Conservation (phyloP, 1,140 invertebrate species). For the Drosophila erecta region DNA sequence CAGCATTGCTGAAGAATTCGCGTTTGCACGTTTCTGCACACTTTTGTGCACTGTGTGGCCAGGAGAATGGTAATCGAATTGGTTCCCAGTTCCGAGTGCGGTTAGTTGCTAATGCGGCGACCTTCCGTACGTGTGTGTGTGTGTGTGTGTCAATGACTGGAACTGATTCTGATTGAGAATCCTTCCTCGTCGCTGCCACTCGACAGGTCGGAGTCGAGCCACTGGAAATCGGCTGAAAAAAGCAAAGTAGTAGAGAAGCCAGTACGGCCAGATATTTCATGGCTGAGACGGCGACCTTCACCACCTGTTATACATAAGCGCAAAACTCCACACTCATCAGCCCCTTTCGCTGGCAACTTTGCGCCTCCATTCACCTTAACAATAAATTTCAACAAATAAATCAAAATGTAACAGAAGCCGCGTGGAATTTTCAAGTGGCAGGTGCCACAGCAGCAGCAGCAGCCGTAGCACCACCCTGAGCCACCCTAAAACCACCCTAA, state of each 20-base stretch:
- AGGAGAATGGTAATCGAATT: neutral
- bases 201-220: constrained; percentile 1
- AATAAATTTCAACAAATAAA: constrained; percentile 82
- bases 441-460: constrained; percentile 39
- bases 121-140: neutral
- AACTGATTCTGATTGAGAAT: constrained; percentile 55
- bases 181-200: constrained; percentile 15
- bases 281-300: constrained; percentile 37
- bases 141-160: constrained; percentile 23
- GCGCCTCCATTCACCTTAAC: constrained; percentile 66
- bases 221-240: constrained; percentile 18
- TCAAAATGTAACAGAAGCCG: constrained; percentile 80
- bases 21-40: neutral
- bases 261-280: constrained; percentile 39
- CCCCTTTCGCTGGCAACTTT: constrained; percentile 44
- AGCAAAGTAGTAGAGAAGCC: neutral
- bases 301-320: constrained; percentile 28
- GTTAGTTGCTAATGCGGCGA: constrained; percentile 23
- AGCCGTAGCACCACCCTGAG: neutral
- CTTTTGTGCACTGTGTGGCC: neutral
- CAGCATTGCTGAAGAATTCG: neutral
- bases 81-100: constrained; percentile 29
- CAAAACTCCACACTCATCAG: neutral
- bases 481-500: neutral
- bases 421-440: constrained; percentile 76